Evolutionary conservation across 2,797 vertebrate species (phyloP).

Genomic region (Gorsachius magnificus): DNA sequence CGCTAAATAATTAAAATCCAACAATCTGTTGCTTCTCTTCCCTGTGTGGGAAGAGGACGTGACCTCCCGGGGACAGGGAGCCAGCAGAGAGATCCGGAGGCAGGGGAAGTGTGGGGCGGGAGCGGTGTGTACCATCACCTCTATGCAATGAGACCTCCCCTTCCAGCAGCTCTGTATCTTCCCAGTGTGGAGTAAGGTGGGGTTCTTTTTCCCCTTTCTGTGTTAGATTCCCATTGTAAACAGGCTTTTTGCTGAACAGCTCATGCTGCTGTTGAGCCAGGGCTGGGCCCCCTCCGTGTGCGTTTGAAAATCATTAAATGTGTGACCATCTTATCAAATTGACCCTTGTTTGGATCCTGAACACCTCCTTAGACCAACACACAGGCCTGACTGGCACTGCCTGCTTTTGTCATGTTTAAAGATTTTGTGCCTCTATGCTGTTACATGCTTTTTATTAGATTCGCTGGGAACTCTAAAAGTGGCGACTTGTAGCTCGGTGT

Average conservation of each 20-base stretch:
- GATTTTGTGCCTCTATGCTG: not conserved
- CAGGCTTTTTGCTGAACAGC: not conserved
- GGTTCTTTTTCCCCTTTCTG: not conserved
- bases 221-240: not conserved
- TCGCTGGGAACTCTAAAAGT: not conserved
- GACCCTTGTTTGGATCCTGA: not conserved
- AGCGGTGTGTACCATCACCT: not conserved
- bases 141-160: not conserved
- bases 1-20: not conserved
- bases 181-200: not conserved
- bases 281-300: not conserved
- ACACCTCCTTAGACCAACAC: not conserved
- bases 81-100: not conserved
- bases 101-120: not conserved
- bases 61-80: rapidly evolving
- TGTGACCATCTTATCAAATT: not conserved
- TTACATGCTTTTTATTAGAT: not conserved
- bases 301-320: not conserved
- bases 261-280: not conserved
- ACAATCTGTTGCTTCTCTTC: not conserved
- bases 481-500: not conserved
- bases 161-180: not conserved
- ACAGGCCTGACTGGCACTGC: not conserved
- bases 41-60: not conserved
- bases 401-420: not conserved